Evolutionary conservation across 1,140 invertebrate species (phyloP), one percentile per base, ranked within the genome.

Genomic region (Bombus superbus): DNA sequence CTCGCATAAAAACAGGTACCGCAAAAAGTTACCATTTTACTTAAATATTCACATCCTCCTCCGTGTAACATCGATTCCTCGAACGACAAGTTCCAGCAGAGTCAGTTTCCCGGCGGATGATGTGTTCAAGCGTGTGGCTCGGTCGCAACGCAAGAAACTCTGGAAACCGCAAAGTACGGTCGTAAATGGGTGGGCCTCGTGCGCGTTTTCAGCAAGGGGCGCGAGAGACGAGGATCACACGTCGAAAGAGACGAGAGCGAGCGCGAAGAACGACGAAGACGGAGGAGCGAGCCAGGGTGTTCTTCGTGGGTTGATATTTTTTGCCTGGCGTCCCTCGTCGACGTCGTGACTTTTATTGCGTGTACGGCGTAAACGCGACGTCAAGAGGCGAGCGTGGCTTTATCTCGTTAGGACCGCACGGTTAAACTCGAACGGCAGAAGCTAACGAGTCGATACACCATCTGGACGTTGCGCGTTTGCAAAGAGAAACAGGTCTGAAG

Each of bases 111-210:
- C 62, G 22, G 6, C 40, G 69, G 22, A 32, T 42, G n/a, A 11
- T 32, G 15, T 8, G 25, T 42, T 44, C 28, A 10, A 40, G 78
- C 66, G 59, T 77, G 75, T 64, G 79, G 42, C 83, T 40, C 44
- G 38, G 69, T 59, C 57, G 79, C 78, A 82, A 86, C 83, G 86
- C 77, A 79, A 90, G 91, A 89, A 93, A 93, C 90, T 94, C 91
- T 85, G 86, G 92, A 94, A 94, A 94, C 93, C 93, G 88, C 93
- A 93, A 93, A 94, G 91, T 93, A 92, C 88, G 89, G 84, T 89
- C 91, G 92, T 93, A 94, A 94, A 94, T 68, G 66, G 35, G 81
- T 90, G 86, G 87, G 79, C 79, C 81, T 75, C 87, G 89, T 87
- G 90, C 85, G 87, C 74, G 81, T 77, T 85, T 83, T 71, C 71